Percentiles rank a stretch among this genome's conserved stretches.
Conservation (phyloP, 1,140 invertebrate species). For the Stegodyphus mimosarum region DNA sequence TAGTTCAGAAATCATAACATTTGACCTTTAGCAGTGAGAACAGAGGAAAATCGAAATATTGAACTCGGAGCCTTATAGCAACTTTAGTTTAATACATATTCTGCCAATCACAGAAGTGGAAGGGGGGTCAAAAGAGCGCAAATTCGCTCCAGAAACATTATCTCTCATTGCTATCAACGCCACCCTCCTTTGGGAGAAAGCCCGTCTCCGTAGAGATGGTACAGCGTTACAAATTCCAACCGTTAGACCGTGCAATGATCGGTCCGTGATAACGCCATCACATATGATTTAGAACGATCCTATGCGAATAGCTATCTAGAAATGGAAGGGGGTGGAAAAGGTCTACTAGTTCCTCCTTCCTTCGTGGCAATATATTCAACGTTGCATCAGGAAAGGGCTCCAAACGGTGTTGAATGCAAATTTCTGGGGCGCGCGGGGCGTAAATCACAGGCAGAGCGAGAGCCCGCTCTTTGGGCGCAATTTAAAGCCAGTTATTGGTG, state of each 20-base stretch:
- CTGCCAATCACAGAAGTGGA: no score
- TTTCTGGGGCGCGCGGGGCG: conserved; percentile 47
- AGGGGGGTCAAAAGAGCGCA: neutral
- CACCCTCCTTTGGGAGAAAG: neutral
- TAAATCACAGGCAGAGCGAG: conserved; percentile 28
- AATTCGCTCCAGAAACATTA: neutral
- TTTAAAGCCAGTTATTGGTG: conserved; percentile 60
- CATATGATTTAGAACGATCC: conserved; percentile 46
- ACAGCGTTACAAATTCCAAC: conserved; percentile 23
- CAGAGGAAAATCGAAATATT: no score
- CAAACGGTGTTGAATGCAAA: conserved; percentile 55
- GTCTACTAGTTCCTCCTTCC: neutral
- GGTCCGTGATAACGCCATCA: conserved; percentile 39
- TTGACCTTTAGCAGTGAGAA: no score
- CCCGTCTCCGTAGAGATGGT: neutral
- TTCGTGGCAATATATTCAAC: conserved; percentile 31
- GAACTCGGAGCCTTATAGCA: no score
- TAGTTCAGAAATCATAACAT: no score
- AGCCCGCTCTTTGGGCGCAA: conserved; percentile 21
- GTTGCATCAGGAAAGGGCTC: neutral
- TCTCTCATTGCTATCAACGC: neutral
- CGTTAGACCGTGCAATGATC: conserved; percentile 33
- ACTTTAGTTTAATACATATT: no score
- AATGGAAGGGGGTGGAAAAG: conserved; percentile 8
- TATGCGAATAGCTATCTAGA: conserved; percentile 11